Evolutionary conservation across 2,797 vertebrate genomes (phyloP), one percentile per base, ranked within the genome.

Genomic region (Eurystomus glaucurus): DNA sequence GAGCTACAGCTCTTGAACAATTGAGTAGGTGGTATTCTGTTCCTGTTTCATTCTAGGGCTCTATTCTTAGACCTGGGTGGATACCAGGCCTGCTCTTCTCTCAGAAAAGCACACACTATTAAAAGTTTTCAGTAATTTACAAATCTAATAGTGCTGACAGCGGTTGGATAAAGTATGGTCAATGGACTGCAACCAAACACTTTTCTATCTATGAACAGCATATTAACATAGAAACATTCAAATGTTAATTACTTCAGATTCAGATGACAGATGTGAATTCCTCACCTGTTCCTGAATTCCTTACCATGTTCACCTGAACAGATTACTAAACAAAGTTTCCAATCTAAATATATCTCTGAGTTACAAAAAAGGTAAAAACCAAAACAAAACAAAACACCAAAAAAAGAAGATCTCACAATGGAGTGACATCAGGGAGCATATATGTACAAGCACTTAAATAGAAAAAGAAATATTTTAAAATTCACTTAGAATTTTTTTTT

Each of bases 221-320:
- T 78, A 90, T 91, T 95, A 93, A 93, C 83, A 75, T n/a, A 95
- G 71, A 91, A 91, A 91, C 78, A 96, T 94, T 97, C 82, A 96
- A 61, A 91, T 94, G 86, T 76, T 94, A 95, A 96, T 93, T 74
- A 75, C 52, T 90, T 68, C 87, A 71, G 68, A 88, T 95, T 87
- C 85, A 90, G 82, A 93, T 60, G 26, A 85, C 82, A 84, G 85
- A 88, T 92, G 88, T 72, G 85, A 90, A 90, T 92, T 93, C 70
- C 88, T 84, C 72, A 54, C 26, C 90, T 93, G 92, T 77, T 92
- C 90, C 80, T 90, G 89, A 96, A 89, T 81, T 76, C 33, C 82
- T 78, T 65, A 62, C 83, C 51, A 7, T 9, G 58, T 65, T 84
- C 0, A 50, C 43, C 46, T 96, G 88, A 96, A 88, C 26, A 92